phyloP scores from a whole-genome alignment of 92 coral and sea anemone species.

The Actinernus sp. region DNA sequence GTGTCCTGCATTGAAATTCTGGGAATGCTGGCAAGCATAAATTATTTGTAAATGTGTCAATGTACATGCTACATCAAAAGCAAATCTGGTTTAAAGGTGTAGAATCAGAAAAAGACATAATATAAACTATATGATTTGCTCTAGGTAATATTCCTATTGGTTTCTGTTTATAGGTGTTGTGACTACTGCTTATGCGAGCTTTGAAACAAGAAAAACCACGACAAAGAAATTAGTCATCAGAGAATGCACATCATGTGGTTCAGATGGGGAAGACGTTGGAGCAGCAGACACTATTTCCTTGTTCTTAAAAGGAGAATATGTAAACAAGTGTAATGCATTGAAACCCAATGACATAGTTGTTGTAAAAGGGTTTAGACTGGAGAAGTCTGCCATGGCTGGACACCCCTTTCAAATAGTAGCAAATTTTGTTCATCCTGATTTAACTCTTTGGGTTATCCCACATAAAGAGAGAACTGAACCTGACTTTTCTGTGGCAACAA shows the following conservation, averaged over 20 bases:
- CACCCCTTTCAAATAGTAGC: slow-evolving; percentile 31
- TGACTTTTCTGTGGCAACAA: too few relatives aligned
- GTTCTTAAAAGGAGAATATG: slow-evolving; percentile 24
- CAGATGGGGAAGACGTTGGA: too few relatives aligned
- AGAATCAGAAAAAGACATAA: too few relatives aligned
- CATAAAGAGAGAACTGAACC: neutral
- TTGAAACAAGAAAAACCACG: slow-evolving; percentile 7
- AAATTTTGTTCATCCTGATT: slow-evolving; percentile 3
- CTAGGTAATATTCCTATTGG: neutral
- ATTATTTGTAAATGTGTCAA: too few relatives aligned
- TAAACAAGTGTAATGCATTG: slow-evolving; percentile 18
- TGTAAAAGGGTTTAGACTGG: slow-evolving; percentile 25
- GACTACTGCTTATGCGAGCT: slow-evolving; percentile 13
- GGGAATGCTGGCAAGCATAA: too few relatives aligned
- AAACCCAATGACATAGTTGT: slow-evolving; percentile 24
- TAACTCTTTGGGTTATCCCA: slow-evolving; percentile 32
- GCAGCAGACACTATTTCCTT: slow-evolving; percentile 25
- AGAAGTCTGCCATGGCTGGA: slow-evolving; percentile 15
- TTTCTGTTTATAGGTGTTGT: slow-evolving; percentile 18
- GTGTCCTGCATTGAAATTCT: too few relatives aligned
- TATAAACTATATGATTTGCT: too few relatives aligned
- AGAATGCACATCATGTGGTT: too few relatives aligned
- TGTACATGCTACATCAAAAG: too few relatives aligned
- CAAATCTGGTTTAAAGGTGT: too few relatives aligned
- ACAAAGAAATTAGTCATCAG: slow-evolving; percentile 9